Conservation (phyloP, 2,888 invertebrate genomes). For the Drosophila seclusa region DNA sequence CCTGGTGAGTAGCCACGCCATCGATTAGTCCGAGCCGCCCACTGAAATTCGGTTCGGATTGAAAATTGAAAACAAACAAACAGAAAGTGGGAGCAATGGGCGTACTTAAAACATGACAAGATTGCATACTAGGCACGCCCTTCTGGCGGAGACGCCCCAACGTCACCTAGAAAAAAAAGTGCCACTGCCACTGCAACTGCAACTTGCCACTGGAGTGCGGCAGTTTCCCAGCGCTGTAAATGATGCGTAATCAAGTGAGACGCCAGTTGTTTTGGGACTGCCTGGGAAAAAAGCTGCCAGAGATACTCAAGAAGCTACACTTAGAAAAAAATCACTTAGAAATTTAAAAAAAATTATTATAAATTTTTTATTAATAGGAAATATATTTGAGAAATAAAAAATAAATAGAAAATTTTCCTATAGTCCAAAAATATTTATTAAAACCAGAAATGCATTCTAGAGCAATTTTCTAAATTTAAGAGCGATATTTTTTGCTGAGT, state of each 20-base stretch:
- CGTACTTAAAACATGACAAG: slow-evolving; percentile 55
- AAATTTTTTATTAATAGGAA: background rate
- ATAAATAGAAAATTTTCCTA: background rate
- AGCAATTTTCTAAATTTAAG: background rate
- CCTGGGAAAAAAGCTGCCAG: slow-evolving; percentile 47
- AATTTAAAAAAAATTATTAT: too few relatives aligned
- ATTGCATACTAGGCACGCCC: slow-evolving; percentile 60
- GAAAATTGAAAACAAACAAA: slow-evolving; percentile 34
- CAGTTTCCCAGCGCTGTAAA: slow-evolving; percentile 64
- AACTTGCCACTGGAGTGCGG: slow-evolving; percentile 47
- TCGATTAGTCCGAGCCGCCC: slow-evolving; percentile 75
- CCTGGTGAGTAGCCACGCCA: slow-evolving; percentile 23
- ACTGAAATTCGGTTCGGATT: slow-evolving; percentile 56
- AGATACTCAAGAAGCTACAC: slow-evolving; percentile 11
- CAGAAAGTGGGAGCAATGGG: slow-evolving; percentile 47
- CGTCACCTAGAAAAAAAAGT: slow-evolving; percentile 54
- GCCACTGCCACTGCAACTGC: background rate
- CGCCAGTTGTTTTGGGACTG: slow-evolving; percentile 53
- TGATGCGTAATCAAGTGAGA: slow-evolving; percentile 47
- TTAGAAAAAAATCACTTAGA: background rate
- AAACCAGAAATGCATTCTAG: background rate
- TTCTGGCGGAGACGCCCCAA: slow-evolving; percentile 27
- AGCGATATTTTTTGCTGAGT: background rate
- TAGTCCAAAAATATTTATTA: background rate
- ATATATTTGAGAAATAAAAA: background rate